Conservation (phyloP, 2,113 vertebrate species). For the Platichthys flesus region DNA sequence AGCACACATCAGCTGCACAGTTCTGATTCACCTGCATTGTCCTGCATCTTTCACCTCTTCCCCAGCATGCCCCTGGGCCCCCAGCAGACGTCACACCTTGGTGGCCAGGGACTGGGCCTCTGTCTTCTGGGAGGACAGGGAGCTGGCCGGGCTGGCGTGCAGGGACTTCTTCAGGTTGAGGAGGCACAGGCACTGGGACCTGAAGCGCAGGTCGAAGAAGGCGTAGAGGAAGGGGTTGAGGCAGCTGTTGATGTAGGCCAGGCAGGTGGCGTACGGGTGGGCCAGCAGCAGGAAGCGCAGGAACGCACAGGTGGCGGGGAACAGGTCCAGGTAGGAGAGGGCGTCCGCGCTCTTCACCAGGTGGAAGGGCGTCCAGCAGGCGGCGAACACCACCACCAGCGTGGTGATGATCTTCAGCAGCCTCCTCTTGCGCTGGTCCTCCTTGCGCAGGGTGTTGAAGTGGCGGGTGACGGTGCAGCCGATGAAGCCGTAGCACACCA, state of each 20-base stretch:
- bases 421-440: slow-evolving; percentile 82
- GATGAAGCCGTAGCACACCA: slow-evolving; percentile 87
- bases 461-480: slow-evolving; percentile 86
- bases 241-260: slow-evolving; percentile 90
- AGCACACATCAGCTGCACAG: slow-evolving; percentile 15
- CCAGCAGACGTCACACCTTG: slow-evolving; percentile 80
- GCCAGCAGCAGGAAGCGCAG: slow-evolving; percentile 82
- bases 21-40: slow-evolving; percentile 49
- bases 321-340: slow-evolving; percentile 82
- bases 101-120: slow-evolving; percentile 85
- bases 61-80: slow-evolving; percentile 45
- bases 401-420: slow-evolving; percentile 88
- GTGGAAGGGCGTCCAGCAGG: slow-evolving; percentile 90
- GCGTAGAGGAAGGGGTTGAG: slow-evolving; percentile 90
- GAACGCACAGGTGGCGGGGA: slow-evolving; percentile 79
- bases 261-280: slow-evolving; percentile 88
- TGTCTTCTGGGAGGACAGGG: slow-evolving; percentile 87
- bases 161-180: slow-evolving; percentile 82
- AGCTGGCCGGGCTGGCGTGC: slow-evolving; percentile 77
- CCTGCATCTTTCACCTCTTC: slow-evolving; percentile 47
- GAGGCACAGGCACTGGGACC: slow-evolving; percentile 84
- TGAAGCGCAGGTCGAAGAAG: slow-evolving; percentile 88
- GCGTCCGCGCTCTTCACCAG: slow-evolving; percentile 85
- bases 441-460: slow-evolving; percentile 86
- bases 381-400: slow-evolving; percentile 86